Conservation (phyloP, 2,888 invertebrate genomes). For the Oxytorus armatus region DNA sequence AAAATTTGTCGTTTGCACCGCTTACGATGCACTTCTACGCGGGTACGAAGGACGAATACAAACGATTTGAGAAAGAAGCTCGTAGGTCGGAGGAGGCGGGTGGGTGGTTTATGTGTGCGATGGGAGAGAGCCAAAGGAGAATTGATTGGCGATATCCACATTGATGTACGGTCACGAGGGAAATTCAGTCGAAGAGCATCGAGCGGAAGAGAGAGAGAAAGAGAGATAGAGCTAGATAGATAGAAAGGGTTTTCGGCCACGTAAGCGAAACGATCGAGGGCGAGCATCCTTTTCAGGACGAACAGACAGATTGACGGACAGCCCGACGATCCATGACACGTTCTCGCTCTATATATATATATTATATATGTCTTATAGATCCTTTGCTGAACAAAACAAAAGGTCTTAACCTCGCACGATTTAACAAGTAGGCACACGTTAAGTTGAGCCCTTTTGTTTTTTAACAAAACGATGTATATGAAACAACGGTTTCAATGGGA, state of each 20-base stretch:
- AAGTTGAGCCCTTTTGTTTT: not conserved
- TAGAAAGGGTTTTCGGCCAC: slow-evolving; percentile 67
- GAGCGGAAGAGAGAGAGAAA: slow-evolving; percentile 9
- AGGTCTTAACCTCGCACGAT: too few species aligned
- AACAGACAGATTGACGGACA: slow-evolving; percentile 81
- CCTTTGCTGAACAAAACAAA: too few species aligned
- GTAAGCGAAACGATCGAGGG: slow-evolving; percentile 77
- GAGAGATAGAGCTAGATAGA: slow-evolving; percentile 8
- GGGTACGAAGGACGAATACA: slow-evolving; percentile 14
- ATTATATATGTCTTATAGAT: not conserved
- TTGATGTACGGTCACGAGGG: slow-evolving; percentile 71
- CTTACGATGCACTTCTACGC: slow-evolving; percentile 14
- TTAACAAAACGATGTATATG: not conserved
- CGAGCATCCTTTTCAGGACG: slow-evolving; percentile 61
- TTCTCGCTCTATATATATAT: not conserved
- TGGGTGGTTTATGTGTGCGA: not conserved
- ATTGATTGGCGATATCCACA: slow-evolving; percentile 68
- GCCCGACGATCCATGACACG: slow-evolving; percentile 79
- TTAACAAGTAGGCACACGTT: too few species aligned
- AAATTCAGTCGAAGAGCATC: slow-evolving; percentile 63
- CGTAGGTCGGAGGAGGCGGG: not conserved
- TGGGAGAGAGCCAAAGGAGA: slow-evolving; percentile 57
- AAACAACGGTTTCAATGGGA: not conserved
- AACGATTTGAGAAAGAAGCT: slow-evolving; percentile 40
- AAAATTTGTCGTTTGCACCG: not conserved